Evolutionary conservation across 2,113 vertebrate genomes (phyloP), one percentile per base, ranked within the genome.

Genomic region (Hiodon alosoides): DNA sequence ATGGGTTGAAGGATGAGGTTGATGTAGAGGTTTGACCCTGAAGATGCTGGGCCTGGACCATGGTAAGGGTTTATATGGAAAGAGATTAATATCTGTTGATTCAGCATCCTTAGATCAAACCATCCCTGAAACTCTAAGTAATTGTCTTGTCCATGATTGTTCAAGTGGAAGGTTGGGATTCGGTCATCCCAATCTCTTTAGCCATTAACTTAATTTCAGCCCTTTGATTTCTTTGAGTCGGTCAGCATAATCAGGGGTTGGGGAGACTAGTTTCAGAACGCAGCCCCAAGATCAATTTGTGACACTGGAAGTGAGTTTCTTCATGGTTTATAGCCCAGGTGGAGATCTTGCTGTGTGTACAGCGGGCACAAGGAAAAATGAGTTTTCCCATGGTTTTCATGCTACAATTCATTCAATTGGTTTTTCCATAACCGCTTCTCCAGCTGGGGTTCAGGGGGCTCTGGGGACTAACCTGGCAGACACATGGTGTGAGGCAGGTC

Each of bases 91-190:
- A 71, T 59, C 70, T 71, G 70, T 71, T 8, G 70, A 47, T 54
- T 48, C 55, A 71, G 57, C 70, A 59, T 71, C 50, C 57, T 59
- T 71, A 14, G 31, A 17, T 46, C 9, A 58, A 71, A 31, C 4
- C 31, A 11, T 8, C 11, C 7, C 47, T 13, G 57, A 8, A 13
- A 17, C 69, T 71, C 57, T 58, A 59, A 71, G 69, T 71, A 71
- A 71, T 71, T 71, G 69, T 59, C 69, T 58, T 58, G 55, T 71
- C 69, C 47, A 53, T 58, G 69, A 71, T 71, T 47, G 69, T 59
- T 71, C 46, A 47, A 50, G 69, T 17, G 31, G 17, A 47, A 55
- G 31, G 31, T 31, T 31, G 55, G 54, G 58, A 71, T 59, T 71
- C 69, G 7, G 17, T 71, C 58, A 55, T 58, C 48, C 52, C 58